These are phyloP conservation scores for Hormiphora californensis DNA, from an alignment of 37 sponge, comb jelly and placozoan species.

Conservation along the genomic window DNA sequence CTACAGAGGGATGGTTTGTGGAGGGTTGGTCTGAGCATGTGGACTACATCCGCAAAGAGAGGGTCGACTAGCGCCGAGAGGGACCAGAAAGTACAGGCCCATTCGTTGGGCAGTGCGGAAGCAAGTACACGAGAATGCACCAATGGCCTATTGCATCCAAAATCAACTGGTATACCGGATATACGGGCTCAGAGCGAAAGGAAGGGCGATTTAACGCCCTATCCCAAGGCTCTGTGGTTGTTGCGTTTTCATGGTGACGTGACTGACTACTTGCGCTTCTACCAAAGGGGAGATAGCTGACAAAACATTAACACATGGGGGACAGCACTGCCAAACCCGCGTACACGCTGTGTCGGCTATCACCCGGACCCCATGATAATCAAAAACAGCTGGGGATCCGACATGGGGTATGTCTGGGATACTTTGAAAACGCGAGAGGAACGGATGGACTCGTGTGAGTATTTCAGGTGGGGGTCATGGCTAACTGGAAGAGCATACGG, in stretches of 20 bases:
- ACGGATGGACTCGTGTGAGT: not conserved
- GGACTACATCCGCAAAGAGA: not conserved
- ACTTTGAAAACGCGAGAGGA: not conserved
- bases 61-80: not conserved
- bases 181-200: not conserved
- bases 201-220: not conserved
- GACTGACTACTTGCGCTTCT: not conserved
- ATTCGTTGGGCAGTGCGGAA: not conserved
- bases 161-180: not conserved
- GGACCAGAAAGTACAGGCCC: not conserved
- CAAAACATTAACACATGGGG: not conserved
- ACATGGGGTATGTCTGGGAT: not conserved
- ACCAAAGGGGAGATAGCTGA: not conserved
- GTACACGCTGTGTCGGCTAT: not conserved
- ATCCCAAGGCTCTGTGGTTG: not conserved
- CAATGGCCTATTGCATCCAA: not conserved
- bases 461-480: not conserved
- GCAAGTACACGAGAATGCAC: constrained; percentile 13
- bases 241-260: not conserved
- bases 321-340: not conserved
- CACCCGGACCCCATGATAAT: not conserved
- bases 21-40: not conserved
- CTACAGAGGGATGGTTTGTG: not conserved
- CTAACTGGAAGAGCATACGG: not conserved
- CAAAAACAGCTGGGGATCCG: constrained; percentile 15